phyloP scores from a whole-genome alignment of 2,113 vertebrate genomes.

The Urocolius indicus region DNA sequence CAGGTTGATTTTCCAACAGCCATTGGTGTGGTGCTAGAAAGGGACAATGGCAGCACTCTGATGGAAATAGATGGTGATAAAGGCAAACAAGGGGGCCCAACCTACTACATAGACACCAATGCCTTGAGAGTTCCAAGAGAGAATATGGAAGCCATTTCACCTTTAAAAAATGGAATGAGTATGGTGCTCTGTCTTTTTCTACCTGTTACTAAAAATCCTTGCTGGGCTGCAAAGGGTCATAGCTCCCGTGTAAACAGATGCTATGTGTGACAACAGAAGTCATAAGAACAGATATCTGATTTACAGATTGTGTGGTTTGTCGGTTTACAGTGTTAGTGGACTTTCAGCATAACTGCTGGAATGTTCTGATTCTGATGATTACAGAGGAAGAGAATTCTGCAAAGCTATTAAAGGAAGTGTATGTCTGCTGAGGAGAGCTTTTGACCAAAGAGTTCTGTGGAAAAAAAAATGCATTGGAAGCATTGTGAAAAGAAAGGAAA shows the following conservation, averaged over 20 bases:
- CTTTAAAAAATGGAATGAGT: conserved; percentile 99
- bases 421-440: not conserved
- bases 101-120: conserved; percentile 97
- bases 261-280: not conserved
- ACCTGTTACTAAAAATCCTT: not conserved
- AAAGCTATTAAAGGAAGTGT: not conserved
- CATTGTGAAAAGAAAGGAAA: not conserved
- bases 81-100: conserved; percentile 91
- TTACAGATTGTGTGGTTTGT: not conserved
- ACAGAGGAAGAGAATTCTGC: not conserved
- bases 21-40: conserved; percentile 92
- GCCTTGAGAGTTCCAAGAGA: conserved; percentile 94
- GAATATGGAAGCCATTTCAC: conserved; percentile 97
- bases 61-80: conserved; percentile 98
- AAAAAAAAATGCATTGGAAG: not conserved
- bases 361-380: not conserved
- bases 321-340: not conserved
- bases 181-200: conserved; percentile 60
- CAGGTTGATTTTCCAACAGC: conserved; percentile 98
- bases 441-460: not conserved
- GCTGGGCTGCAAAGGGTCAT: not conserved
- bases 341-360: not conserved
- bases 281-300: rapidly evolving
- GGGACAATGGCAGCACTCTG: conserved; percentile 92
- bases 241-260: not conserved